Evolutionary conservation across 2,797 vertebrate species (phyloP), one percentile per base, ranked within the genome.

Genomic region (Helicolenus hilgendorfi): DNA sequence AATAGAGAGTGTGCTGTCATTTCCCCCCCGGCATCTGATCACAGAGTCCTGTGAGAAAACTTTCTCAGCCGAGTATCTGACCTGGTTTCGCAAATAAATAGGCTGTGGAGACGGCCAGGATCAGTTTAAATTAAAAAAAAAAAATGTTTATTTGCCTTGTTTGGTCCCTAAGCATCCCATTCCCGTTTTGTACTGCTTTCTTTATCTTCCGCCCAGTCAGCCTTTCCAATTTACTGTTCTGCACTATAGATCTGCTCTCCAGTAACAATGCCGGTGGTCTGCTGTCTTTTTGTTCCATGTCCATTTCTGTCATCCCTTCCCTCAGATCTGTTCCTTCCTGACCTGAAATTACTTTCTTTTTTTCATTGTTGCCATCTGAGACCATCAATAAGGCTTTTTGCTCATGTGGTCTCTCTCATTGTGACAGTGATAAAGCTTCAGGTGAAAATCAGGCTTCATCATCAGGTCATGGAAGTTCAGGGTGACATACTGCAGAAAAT

Each of bases 31-130:
- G 84, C 55, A 36, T 83, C 75, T 72, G 58, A 89, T 92, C 38
- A 29, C 74, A 63, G 38, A 77, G 31, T 81, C 91, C 76, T 55
- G 73, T 82, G 92, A 86, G 87, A 71, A 86, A 90, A 85, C 70
- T 3, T 84, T 70, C 67, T 74, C 76, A 87, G 83, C 79, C 49
- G 20, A 55, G 20, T 55, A 77, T 91, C 87, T 95, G 94, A 93
- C 92, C 92, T 72, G 79, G 69, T 92, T 93, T 87, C 70, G 87
- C 87, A 87, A 87, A 93, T 93, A 90, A 91, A 91, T 79, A 83
- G 87, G 55, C 77, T 83, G 87, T 81, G 41, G 60, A 90, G 81
- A 81, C 13, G 20, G 64, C 22, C 33, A 41, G 79, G 81, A 86
- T 86, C 29, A 18, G 55, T 82, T 77, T 78, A 86, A 88, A 92